Percentiles rank a stretch among this genome's conserved stretches.
Evolutionary conservation across 2,797 vertebrate species (phyloP).

Genomic region (Cheirogaleus major): DNA sequence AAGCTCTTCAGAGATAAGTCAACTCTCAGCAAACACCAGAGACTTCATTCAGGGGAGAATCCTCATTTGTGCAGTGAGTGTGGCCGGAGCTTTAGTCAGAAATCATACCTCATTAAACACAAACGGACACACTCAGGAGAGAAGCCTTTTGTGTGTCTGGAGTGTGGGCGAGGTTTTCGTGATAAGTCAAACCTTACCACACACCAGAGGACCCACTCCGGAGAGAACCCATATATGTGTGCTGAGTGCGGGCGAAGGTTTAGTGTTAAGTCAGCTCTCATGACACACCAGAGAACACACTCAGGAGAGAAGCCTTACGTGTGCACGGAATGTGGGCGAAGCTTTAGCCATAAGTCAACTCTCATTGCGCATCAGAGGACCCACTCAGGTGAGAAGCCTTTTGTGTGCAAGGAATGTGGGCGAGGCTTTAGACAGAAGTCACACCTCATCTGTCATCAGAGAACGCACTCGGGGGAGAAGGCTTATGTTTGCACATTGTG

Average conservation of each 20-base stretch:
- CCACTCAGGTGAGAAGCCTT: not conserved
- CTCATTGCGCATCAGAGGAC: not conserved
- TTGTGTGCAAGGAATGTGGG: not conserved
- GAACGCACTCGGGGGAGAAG: not conserved
- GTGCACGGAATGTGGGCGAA: not conserved
- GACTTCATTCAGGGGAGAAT: not conserved
- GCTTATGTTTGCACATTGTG: not conserved
- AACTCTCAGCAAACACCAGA: not conserved
- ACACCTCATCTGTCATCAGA: not conserved
- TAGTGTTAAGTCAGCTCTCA: not conserved
- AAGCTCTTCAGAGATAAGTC: not conserved
- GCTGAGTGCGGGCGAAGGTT: not conserved
- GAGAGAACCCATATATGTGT: not conserved
- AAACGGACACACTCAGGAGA: not conserved
- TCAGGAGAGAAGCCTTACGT: not conserved
- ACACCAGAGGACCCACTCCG: not conserved
- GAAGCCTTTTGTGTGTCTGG: not conserved
- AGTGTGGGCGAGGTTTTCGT: not conserved
- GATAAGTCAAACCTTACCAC: not conserved
- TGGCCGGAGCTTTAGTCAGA: not conserved
- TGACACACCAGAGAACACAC: not conserved
- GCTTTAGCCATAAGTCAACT: not conserved
- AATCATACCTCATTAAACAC: not conserved
- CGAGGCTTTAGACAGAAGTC: not conserved
- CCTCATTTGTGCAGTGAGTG: not conserved